Evolutionary conservation across 1,140 invertebrate species (phyloP).

Genomic region (Cyclina sinensis): DNA sequence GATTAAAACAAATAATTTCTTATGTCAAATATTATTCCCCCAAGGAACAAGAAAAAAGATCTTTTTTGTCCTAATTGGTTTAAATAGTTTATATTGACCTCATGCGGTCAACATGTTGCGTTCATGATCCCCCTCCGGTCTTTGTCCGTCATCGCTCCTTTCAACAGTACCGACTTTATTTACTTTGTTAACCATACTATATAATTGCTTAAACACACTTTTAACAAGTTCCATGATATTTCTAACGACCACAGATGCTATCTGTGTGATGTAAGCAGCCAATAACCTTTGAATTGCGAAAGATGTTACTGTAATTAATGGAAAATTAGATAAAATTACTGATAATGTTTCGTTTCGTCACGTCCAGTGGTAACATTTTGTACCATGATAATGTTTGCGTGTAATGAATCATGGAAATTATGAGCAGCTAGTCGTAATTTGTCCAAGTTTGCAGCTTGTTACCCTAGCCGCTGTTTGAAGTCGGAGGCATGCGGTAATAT

Average conservation of each 20-base stretch:
- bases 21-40: too few relatives aligned
- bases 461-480: slow-evolving; percentile 15
- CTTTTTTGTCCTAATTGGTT: not conserved
- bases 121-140: slow-evolving; percentile 12
- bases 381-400: not conserved
- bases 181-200: slow-evolving; percentile 4
- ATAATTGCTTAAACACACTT: slow-evolving; percentile 61
- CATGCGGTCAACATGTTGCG: slow-evolving; percentile 39
- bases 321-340: slow-evolving; percentile 53
- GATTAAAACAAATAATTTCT: too few relatives aligned
- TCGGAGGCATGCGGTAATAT: slow-evolving; percentile 17
- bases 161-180: slow-evolving; percentile 38
- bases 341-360: slow-evolving; percentile 41
- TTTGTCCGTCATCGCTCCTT: slow-evolving; percentile 33
- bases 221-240: slow-evolving; percentile 31
- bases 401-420: slow-evolving; percentile 40
- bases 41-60: too few relatives aligned
- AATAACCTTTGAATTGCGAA: slow-evolving; percentile 34
- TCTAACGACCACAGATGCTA: slow-evolving; percentile 10
- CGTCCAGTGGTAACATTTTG: slow-evolving; percentile 22
- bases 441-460: slow-evolving; percentile 9
- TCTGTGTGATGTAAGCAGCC: slow-evolving; percentile 45
- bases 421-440: slow-evolving; percentile 22
- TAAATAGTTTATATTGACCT: slow-evolving; percentile 18
- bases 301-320: slow-evolving; percentile 55